Base-by-base conservation (phyloP, 2,797 vertebrate species). In the Coracias cyanogaster region DNA sequence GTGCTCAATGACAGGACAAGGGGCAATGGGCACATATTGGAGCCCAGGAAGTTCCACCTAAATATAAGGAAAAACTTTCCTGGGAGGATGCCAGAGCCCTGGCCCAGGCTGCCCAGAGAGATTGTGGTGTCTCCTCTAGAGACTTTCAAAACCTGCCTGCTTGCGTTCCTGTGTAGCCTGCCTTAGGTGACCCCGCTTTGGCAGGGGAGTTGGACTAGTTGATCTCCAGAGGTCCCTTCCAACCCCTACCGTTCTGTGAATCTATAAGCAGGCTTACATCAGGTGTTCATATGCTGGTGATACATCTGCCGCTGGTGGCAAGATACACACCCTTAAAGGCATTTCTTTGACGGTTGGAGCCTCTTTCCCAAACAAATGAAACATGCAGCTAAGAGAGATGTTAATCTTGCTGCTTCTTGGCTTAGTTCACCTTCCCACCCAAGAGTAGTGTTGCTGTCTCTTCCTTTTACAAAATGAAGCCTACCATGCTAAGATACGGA, bases 221-320 rank as follows among this genome's bases (percentile, higher is more conserved):
- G n/a, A 57, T 21, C n/a, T 57, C 55, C 8, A 57, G n/a, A 33
- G 20, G 55, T 33, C 55, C n/a, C 21, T 57, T 33, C n/a, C 55
- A 24, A 57, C n/a, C 55, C 20, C n/a, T 33, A 15, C n/a, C n/a
- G 33, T 57, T 33, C 55, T 22, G 55, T 57, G 31, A 37, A 41
- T 57, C 41, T 4, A 0, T 60, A 22, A 80, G 6, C 29, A 77
- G 78, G 12, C 6, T 48, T 57, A 10, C 2, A 6, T 24, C 48
- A n/a, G 29, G 15, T 33, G 41, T 74, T 67, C 15, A 2, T 7
- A 19, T 3, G 14, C 26, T 67, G 55, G 31, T 37, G 52, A 62
- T 52, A 28, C 65, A 61, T 21, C 37, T 82, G 31, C 7, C 43
- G 10, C 11, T 0, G 0, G 16, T 6, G 57, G 61, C 18, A 65